Percentiles rank a stretch among this genome's conserved stretches.
Conservation (phyloP, 2,888 invertebrate genomes). For the Drosophila lutescens region DNA sequence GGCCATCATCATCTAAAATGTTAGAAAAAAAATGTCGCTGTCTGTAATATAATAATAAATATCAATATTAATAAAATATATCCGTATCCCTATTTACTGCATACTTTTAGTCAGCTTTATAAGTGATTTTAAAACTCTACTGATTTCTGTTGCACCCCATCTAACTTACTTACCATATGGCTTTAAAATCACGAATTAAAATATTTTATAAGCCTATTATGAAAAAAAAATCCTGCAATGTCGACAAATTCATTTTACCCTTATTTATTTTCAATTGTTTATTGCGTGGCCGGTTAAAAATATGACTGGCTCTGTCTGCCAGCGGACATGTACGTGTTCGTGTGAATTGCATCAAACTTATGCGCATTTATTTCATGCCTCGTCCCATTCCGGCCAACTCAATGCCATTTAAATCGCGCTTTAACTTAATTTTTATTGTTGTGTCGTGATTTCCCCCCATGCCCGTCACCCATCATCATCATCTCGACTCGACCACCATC, state of each 20-base stretch:
- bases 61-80: too few relatives aligned
- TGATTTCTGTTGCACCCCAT: not conserved
- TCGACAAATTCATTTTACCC: conserved; percentile 58
- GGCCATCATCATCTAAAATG: too few relatives aligned
- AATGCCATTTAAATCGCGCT: conserved; percentile 66
- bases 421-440: conserved; percentile 76
- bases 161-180: not conserved
- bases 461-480: conserved; percentile 20
- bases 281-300: conserved; percentile 40
- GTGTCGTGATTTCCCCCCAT: conserved; percentile 61
- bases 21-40: too few relatives aligned
- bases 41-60: not conserved
- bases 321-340: conserved; percentile 15
- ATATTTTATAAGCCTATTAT: conserved; percentile 75
- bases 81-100: too few relatives aligned
- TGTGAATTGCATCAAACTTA: conserved; percentile 58
- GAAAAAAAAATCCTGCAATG: conserved; percentile 13
- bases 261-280: conserved; percentile 54
- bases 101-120: too few relatives aligned
- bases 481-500: conserved; percentile 1
- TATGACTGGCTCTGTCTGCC: conserved; percentile 9
- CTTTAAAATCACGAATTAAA: conserved; percentile 36
- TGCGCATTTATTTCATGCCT: conserved; percentile 65
- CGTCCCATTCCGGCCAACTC: conserved; percentile 50
- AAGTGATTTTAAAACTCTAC: too few relatives aligned